A percentile compares a stretch with the other conserved stretches of the same genome.
Evolutionary conservation across 2,888 invertebrate species (phyloP).

Genomic region (Dryadula phaetusa): DNA sequence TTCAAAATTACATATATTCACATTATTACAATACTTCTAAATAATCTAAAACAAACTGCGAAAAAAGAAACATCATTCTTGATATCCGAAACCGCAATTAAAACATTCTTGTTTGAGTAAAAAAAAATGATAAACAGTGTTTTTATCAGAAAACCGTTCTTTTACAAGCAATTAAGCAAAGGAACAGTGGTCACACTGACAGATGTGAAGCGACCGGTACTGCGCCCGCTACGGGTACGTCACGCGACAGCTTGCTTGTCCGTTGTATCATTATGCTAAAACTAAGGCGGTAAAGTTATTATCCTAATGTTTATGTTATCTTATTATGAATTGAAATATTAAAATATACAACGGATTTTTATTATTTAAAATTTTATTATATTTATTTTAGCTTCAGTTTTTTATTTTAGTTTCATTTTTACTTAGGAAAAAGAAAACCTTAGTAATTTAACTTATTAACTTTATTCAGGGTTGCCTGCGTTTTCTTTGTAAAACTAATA

Average conservation of each 20-base stretch:
- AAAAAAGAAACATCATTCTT: not conserved
- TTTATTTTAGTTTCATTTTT: too few species aligned
- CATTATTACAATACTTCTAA: not conserved
- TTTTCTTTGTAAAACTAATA: too few species aligned
- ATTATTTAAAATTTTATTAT: not conserved
- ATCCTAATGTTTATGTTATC: not conserved
- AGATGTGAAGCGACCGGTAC: constrained; percentile 68
- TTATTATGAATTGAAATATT: not conserved
- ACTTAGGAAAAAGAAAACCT: too few species aligned
- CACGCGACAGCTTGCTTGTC: constrained; percentile 72
- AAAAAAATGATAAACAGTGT: constrained; percentile 8
- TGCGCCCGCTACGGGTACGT: constrained; percentile 53
- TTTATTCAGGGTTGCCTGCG: too few species aligned
- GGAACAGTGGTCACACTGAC: constrained; percentile 56
- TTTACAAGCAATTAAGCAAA: constrained; percentile 30
- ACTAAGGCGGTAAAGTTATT: constrained; percentile 54
- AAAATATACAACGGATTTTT: not conserved
- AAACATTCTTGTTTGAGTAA: not conserved
- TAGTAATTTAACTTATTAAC: too few species aligned
- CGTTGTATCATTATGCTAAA: constrained; percentile 74
- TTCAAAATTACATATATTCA: too few species aligned
- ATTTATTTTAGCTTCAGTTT: too few species aligned
- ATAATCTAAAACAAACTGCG: not conserved
- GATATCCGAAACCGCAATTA: not conserved
- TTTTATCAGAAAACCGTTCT: constrained; percentile 1